Evolutionary conservation across 2,113 vertebrate genomes (phyloP), one percentile per base, ranked within the genome.

Genomic region (Sander lucioperca): DNA sequence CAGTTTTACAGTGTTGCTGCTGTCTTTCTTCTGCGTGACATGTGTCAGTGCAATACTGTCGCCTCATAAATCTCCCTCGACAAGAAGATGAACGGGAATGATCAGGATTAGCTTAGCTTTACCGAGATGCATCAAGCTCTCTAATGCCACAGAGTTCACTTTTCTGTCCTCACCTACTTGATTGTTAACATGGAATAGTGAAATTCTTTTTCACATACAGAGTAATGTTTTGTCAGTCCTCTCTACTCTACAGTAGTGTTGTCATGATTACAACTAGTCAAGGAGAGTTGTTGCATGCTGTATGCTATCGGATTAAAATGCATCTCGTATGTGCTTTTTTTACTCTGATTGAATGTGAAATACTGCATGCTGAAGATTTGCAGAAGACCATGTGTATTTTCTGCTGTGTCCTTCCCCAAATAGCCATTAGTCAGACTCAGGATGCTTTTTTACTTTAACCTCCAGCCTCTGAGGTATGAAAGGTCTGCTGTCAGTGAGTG

Each of bases 361-460:
- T 43, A 19, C 12, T 23, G 45, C 27, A 61, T 3, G 45, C 71
- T 23, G 8, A 13, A 36, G 27, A 9, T 58, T 58, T 21, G 23
- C 19, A 58, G 5, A 50, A 12, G 14, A n/a, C 18, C 6, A 30
- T 15, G 2, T 70, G 16, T 27, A 16, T 23, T 70, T 85, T 75
- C 79, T 67, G 53, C 84, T 66, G 30, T 78, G 33, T 80, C 82
- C 76, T 83, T 73, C 51, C 43, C 51, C 33, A 19, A 53, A 76
- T 23, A 58, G 56, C 13, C 47, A 43, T 80, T 56, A 62, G 11
- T 33, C 58, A 73, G 30, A 65, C 14, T 33, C 65, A 63, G 36
- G 54, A 16, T 5, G 1, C 59, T 65, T 15, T 56, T 74, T 62
- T 53, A 43, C 3, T 3, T 50, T 59, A 48, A 61, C 64, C 72